phyloP scores from a whole-genome alignment of 35 echinoderm and acorn worm genomes.

The Apostichopus japonicus region DNA sequence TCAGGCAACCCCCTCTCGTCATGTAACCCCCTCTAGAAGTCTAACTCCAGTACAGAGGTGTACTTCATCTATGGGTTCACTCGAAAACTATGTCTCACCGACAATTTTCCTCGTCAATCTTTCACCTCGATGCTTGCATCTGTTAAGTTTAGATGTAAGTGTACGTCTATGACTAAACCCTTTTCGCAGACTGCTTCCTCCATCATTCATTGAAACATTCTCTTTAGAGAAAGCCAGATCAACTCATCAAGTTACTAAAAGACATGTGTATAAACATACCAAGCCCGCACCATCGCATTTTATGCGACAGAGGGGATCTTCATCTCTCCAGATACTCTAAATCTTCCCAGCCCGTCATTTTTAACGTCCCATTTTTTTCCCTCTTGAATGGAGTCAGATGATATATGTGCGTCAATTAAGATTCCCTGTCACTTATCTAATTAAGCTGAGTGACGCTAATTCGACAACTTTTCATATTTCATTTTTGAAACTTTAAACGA shows the following conservation, averaged over 20 bases:
- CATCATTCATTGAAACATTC: background rate
- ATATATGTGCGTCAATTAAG: constrained; percentile 41
- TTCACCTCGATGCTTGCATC: background rate
- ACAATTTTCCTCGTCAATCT: background rate
- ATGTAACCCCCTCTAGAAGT: too few relatives aligned
- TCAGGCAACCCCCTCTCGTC: too few relatives aligned
- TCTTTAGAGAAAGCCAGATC: background rate
- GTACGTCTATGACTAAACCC: background rate
- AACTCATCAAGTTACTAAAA: background rate
- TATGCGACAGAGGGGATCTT: background rate
- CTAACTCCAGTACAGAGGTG: background rate
- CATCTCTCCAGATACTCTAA: background rate
- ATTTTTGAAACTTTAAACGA: constrained; percentile 12
- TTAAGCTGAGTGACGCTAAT: constrained; percentile 53
- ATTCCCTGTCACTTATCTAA: constrained; percentile 40
- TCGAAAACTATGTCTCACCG: background rate
- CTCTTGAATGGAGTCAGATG: background rate
- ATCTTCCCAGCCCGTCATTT: constrained; percentile 29
- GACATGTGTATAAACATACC: constrained; percentile 41
- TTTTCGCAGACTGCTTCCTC: background rate
- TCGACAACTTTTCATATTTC: constrained; percentile 48
- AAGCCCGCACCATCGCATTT: constrained; percentile 9
- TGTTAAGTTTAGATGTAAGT: background rate
- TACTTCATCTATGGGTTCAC: background rate
- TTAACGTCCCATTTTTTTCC: constrained; percentile 28